These are phyloP conservation scores for Thunnus albacares DNA, from an alignment of 2,797 vertebrate species.

Conservation along the genomic window DNA sequence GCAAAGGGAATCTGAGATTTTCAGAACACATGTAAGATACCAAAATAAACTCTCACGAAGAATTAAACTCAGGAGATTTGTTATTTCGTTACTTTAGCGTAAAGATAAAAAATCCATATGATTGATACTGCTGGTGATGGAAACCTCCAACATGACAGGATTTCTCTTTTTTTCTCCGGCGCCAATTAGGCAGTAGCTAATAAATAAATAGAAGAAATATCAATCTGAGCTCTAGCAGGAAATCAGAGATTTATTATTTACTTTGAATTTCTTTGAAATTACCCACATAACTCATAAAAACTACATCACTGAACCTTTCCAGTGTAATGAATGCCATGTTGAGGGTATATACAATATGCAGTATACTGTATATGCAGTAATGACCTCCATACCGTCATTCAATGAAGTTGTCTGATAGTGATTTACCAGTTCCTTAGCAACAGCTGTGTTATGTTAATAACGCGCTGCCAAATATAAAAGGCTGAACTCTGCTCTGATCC, in stretches of 20 bases:
- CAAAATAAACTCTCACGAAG: neutral
- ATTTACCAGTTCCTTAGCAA: slow-evolving; percentile 57
- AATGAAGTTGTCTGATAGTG: neutral
- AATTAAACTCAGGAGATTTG: neutral
- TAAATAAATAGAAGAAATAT: neutral
- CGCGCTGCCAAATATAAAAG: slow-evolving; percentile 26
- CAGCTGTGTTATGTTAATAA: slow-evolving; percentile 36
- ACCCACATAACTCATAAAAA: neutral
- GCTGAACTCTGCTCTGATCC: slow-evolving; percentile 33
- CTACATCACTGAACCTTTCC: neutral
- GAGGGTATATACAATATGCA: neutral
- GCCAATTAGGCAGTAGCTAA: neutral
- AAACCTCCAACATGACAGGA: neutral
- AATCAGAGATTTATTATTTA: neutral
- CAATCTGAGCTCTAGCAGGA: neutral
- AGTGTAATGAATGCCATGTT: neutral
- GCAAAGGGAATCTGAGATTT: neutral
- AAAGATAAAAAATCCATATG: slow-evolving; percentile 7
- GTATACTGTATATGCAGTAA: neutral
- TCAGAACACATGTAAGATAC: neutral
- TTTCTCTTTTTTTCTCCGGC: neutral
- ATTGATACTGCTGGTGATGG: neutral
- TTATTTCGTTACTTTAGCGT: neutral
- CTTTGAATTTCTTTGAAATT: neutral
- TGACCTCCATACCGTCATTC: neutral